phyloP scores from a whole-genome alignment of 2,113 vertebrate species.

The Onychostoma macrolepis region DNA sequence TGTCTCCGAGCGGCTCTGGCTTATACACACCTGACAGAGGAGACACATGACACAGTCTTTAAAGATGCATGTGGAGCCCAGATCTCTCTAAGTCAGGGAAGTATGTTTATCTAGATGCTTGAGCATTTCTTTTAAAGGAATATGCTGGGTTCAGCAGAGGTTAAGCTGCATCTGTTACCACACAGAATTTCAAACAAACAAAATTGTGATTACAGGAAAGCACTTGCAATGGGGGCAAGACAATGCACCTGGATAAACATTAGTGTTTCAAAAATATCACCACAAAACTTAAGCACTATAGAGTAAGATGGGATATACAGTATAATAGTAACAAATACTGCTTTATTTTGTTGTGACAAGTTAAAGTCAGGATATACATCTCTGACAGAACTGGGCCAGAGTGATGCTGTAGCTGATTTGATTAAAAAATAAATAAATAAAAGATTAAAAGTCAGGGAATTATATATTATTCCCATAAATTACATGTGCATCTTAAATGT shows the following conservation, averaged over 20 bases:
- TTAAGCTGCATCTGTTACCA: background rate
- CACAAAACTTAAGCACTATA: background rate
- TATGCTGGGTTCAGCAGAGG: background rate
- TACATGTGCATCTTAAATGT: background rate
- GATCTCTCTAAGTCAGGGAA: background rate
- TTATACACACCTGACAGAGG: conserved; percentile 86
- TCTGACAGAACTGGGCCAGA: background rate
- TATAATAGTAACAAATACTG: too few species aligned
- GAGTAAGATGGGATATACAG: background rate
- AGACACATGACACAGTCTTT: background rate
- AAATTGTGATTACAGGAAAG: background rate
- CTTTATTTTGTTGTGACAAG: background rate
- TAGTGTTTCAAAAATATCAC: background rate
- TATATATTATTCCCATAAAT: background rate
- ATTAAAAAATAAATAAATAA: too few species aligned
- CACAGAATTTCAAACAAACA: background rate
- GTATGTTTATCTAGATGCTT: background rate
- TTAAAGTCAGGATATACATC: background rate
- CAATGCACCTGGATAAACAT: background rate
- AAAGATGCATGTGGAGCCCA: conserved; percentile 2
- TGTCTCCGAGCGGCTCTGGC: conserved; percentile 90
- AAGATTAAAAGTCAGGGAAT: background rate
- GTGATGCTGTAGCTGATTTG: too few species aligned
- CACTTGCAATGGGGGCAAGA: background rate
- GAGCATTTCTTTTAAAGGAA: background rate